phyloP scores from a whole-genome alignment of 2,797 vertebrate genomes.

The Acanthopagrus latus region DNA sequence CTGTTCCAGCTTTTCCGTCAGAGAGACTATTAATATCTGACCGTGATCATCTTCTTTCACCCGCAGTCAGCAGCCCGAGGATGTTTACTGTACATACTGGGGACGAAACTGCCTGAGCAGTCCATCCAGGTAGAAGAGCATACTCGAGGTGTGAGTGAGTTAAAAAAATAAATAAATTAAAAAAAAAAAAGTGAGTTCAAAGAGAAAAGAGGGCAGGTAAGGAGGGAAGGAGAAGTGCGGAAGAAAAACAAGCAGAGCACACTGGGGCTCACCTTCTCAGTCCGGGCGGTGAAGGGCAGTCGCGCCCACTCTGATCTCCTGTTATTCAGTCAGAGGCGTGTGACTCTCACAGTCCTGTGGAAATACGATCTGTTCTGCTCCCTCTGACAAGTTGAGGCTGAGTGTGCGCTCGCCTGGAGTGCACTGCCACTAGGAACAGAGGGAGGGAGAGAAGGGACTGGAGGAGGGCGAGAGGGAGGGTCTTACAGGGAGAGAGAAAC shows the following conservation, averaged over 20 bases:
- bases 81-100: slow-evolving; percentile 23
- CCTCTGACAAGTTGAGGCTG: slow-evolving; percentile 37
- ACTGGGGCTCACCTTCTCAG: slow-evolving; percentile 51
- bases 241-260: not conserved
- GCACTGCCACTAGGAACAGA: slow-evolving; percentile 16
- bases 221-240: not conserved
- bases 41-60: not conserved
- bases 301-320: slow-evolving; percentile 9
- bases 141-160: not conserved
- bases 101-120: not conserved
- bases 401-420: slow-evolving; percentile 29
- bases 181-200: not conserved
- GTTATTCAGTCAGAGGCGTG: slow-evolving; percentile 14
- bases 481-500: slow-evolving; percentile 21
- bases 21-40: not conserved
- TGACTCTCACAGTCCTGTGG: slow-evolving; percentile 8
- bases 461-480: slow-evolving; percentile 57
- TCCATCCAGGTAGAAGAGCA: not conserved
- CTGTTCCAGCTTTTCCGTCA: not conserved
- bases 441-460: slow-evolving; percentile 29
- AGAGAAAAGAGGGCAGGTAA: not conserved
- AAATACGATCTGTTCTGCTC: slow-evolving; percentile 48
- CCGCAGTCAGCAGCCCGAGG: not conserved
- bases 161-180: too few relatives aligned
- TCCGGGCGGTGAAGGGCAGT: slow-evolving; percentile 4